Conservation (phyloP, 2,113 vertebrate species). For the Synchiropus splendidus region DNA sequence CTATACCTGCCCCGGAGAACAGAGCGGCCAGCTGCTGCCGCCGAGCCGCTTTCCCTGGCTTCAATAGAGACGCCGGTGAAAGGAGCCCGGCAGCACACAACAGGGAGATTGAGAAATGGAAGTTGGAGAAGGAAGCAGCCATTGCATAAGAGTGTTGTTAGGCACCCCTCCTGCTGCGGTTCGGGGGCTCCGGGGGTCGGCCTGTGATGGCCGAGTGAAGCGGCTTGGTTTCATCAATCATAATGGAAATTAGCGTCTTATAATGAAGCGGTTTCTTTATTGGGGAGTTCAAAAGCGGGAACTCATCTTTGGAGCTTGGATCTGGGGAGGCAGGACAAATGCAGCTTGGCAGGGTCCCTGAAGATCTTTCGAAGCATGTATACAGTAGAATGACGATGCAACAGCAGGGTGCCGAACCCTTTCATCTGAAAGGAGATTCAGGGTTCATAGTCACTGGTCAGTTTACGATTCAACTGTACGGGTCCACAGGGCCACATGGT, state of each 20-base stretch:
- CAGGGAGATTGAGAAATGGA: constrained; percentile 45
- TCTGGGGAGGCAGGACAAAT: constrained; percentile 24
- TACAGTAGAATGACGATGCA: constrained; percentile 10
- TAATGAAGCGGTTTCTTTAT: constrained; percentile 59
- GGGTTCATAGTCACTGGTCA: no score
- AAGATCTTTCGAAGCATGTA: constrained; percentile 17
- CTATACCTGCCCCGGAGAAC: constrained; percentile 58
- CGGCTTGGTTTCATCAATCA: constrained; percentile 55
- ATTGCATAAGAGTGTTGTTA: constrained; percentile 15
- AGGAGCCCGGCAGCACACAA: constrained; percentile 38
- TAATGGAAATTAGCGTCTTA: constrained; percentile 65
- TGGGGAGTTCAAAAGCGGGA: constrained; percentile 44
- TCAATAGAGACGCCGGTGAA: constrained; percentile 63
- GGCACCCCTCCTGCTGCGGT: constrained; percentile 26
- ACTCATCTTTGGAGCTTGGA: constrained; percentile 33
- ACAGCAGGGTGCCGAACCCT: background rate
- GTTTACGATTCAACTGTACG: no score
- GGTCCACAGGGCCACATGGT: no score
- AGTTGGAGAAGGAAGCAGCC: constrained; percentile 26
- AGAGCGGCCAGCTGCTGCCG: constrained; percentile 63
- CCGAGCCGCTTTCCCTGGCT: constrained; percentile 53
- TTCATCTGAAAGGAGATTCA: background rate
- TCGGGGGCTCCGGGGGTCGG: constrained; percentile 23
- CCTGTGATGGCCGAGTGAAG: constrained; percentile 31
- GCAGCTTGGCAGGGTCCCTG: constrained; percentile 16